These are phyloP conservation scores for Atherinosoma microstoma DNA, from an alignment of 2,797 vertebrate species.

Conservation along the genomic window DNA sequence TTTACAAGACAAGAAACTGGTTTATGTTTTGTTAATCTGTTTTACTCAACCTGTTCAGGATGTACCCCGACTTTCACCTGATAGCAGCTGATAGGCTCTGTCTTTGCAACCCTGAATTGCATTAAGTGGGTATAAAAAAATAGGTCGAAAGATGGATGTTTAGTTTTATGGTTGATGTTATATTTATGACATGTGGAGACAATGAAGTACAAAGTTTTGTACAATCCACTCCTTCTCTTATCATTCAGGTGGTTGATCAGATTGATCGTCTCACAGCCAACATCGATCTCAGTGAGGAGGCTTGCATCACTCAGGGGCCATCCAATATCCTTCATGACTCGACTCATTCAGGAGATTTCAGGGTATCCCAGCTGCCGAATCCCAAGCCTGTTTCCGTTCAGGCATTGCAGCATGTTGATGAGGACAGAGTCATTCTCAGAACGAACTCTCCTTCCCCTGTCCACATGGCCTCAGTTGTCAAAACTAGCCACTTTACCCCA, in stretches of 20 bases:
- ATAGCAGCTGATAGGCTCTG: too few relatives aligned
- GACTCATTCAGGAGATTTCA: constrained; percentile 48
- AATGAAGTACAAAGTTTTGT: neutral
- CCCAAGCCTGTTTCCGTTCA: constrained; percentile 43
- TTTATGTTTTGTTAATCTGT: neutral
- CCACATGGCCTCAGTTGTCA: constrained; percentile 75
- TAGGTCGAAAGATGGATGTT: too few relatives aligned
- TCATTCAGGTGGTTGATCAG: constrained; percentile 86
- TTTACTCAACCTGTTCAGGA: neutral
- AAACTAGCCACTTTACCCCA: constrained; percentile 70
- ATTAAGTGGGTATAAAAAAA: too few relatives aligned
- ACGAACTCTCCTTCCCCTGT: constrained; percentile 73
- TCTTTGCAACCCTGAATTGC: too few relatives aligned
- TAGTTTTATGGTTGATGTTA: too few relatives aligned
- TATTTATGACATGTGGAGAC: too few relatives aligned
- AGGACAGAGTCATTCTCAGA: constrained; percentile 65
- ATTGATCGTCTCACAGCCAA: constrained; percentile 85
- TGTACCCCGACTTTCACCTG: too few relatives aligned
- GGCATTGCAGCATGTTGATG: constrained; percentile 32
- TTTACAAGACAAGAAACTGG: neutral
- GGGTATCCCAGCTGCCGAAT: constrained; percentile 49
- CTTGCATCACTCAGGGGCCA: constrained; percentile 39
- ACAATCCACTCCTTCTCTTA: constrained; percentile 38
- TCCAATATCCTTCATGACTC: constrained; percentile 48
- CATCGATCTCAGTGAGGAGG: constrained; percentile 79